These are phyloP conservation scores for Synanthedon tipuliformis DNA, from an alignment of 2,888 invertebrate genomes.

Conservation along the genomic window DNA sequence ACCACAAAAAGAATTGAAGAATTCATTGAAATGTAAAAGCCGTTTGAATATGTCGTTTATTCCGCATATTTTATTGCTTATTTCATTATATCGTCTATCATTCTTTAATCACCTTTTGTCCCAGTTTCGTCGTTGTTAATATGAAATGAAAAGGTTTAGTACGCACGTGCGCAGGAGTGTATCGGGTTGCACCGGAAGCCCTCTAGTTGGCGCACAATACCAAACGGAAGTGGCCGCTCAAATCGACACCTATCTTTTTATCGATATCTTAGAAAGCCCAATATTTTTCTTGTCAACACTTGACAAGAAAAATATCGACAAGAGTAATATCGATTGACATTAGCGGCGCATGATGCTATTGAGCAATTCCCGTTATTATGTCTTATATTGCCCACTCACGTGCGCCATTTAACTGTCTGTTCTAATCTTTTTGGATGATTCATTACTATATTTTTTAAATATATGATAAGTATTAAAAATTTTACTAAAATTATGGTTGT, in stretches of 20 bases:
- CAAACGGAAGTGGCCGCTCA: constrained; percentile 66
- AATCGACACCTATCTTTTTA: constrained; percentile 68
- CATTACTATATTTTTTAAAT: too few species aligned
- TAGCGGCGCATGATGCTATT: constrained; percentile 2
- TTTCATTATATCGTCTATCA: constrained; percentile 15
- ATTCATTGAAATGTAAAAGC: not conserved
- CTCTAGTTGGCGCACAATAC: constrained; percentile 59
- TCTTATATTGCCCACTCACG: not conserved
- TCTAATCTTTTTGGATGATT: too few species aligned
- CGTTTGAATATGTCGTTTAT: not conserved
- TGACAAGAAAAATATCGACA: too few species aligned
- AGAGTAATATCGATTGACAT: constrained; percentile 31
- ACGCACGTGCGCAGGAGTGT: constrained; percentile 70
- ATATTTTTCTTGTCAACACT: constrained; percentile 61
- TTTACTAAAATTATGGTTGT: too few species aligned
- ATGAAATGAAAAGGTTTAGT: constrained; percentile 65
- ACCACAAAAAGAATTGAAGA: too few species aligned
- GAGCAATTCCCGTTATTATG: not conserved
- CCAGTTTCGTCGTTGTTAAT: constrained; percentile 46
- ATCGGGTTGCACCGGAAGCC: constrained; percentile 68
- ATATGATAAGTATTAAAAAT: too few species aligned
- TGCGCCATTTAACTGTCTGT: too few species aligned
- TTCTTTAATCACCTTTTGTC: constrained; percentile 32
- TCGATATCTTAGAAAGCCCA: constrained; percentile 65
- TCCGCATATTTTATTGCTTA: constrained; percentile 7